phyloP scores from a whole-genome alignment of 2,113 vertebrate species.

The Protomyctophum bolini region DNA sequence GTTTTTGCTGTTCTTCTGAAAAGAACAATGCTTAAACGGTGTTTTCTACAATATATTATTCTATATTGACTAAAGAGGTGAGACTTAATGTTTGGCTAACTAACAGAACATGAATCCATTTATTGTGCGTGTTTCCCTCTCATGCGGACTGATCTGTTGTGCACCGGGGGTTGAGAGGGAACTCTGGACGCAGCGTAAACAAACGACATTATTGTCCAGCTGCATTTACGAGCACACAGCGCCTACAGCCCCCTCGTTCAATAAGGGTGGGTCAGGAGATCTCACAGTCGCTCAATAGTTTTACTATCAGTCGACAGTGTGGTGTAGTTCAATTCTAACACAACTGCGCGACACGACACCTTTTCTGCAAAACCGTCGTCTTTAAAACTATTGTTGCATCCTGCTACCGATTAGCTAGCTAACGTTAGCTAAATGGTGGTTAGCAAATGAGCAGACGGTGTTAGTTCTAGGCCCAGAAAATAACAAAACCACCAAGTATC shows the following conservation, averaged over 20 bases:
- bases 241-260: constrained; percentile 43
- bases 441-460: constrained; percentile 25
- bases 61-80: fast-evolving
- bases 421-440: constrained; percentile 57
- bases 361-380: constrained; percentile 35
- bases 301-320: constrained; percentile 37
- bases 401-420: constrained; percentile 65
- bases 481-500: constrained; percentile 43
- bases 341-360: constrained; percentile 27
- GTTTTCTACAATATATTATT: not conserved
- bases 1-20: constrained; percentile 38
- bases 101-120: not conserved
- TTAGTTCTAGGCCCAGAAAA: constrained; percentile 25
- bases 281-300: constrained; percentile 51
- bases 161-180: constrained; percentile 34
- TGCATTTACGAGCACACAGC: constrained; percentile 33
- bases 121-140: not conserved
- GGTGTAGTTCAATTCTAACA: constrained; percentile 43
- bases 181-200: constrained; percentile 67
- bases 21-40: constrained; percentile 10
- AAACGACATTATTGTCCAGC: constrained; percentile 69
- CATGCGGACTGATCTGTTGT: constrained; percentile 72
- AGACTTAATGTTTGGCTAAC: not conserved
- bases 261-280: constrained; percentile 66
- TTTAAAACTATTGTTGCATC: constrained; percentile 42